These are phyloP conservation scores for Holcopasites calliopsidis DNA, from an alignment of 1,140 invertebrate species.

Conservation along the genomic window DNA sequence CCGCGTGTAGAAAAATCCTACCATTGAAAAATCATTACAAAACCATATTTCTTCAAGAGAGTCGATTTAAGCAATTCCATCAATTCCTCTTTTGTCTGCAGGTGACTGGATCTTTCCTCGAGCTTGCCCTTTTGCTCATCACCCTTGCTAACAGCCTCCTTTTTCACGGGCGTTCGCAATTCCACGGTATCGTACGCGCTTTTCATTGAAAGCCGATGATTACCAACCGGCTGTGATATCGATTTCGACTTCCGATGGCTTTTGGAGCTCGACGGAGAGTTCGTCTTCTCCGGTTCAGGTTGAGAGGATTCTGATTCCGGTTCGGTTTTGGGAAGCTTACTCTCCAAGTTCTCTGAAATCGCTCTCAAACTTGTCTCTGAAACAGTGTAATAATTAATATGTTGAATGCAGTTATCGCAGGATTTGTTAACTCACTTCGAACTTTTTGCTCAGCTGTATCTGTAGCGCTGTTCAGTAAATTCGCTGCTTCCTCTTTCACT, in stretches of 20 bases:
- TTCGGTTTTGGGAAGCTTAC: constrained; percentile 39
- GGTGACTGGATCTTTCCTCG: not conserved
- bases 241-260: constrained; percentile 33
- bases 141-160: constrained; percentile 6
- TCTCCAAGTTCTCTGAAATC: constrained; percentile 45
- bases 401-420: not conserved
- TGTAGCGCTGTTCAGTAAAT: constrained; percentile 51
- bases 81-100: constrained; percentile 10
- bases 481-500: constrained; percentile 56
- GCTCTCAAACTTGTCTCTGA: constrained; percentile 42
- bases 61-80: constrained; percentile 22
- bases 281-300: not conserved
- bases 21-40: constrained; percentile 59
- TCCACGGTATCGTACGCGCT: constrained; percentile 39
- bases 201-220: constrained; percentile 25
- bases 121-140: constrained; percentile 17
- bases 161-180: constrained; percentile 16
- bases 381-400: too few species aligned
- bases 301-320: not conserved
- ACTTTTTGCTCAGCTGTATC: constrained; percentile 48
- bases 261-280: constrained; percentile 38
- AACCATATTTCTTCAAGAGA: constrained; percentile 45
- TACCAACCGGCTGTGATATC: constrained; percentile 4
- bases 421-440: constrained; percentile 41
- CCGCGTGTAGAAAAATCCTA: constrained; percentile 41